A percentile compares a stretch with the other conserved stretches of the same genome.
Conservation (phyloP, 1,140 invertebrate species). For the Anadara kagoshimensis region DNA sequence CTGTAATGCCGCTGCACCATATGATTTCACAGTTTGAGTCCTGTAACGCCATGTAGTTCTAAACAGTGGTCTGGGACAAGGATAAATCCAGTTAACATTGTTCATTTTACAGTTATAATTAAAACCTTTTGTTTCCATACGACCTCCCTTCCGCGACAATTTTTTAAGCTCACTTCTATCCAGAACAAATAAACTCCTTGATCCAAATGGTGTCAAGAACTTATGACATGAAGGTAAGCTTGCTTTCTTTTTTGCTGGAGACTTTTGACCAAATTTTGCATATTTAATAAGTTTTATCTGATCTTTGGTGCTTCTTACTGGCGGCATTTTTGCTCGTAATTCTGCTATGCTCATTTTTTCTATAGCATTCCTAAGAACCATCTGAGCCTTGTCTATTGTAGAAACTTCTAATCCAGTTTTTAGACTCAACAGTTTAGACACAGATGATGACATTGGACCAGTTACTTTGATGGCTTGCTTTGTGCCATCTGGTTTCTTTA, state of each 20-base stretch:
- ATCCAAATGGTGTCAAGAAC: slow-evolving; percentile 60
- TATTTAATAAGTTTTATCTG: slow-evolving; percentile 61
- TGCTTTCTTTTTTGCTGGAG: slow-evolving; percentile 55
- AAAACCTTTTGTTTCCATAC: slow-evolving; percentile 84
- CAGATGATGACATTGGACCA: too few relatives aligned
- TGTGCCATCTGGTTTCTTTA: slow-evolving; percentile 24
- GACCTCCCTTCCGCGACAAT: slow-evolving; percentile 86
- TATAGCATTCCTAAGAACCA: slow-evolving; percentile 57
- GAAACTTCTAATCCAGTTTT: not conserved
- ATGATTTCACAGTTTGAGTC: slow-evolving; percentile 86
- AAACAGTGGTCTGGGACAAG: slow-evolving; percentile 93
- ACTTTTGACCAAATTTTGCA: slow-evolving; percentile 54
- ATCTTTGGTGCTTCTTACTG: slow-evolving; percentile 55
- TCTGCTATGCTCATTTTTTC: slow-evolving; percentile 65
- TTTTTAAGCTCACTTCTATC: slow-evolving; percentile 85
- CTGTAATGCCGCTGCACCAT: slow-evolving; percentile 89
- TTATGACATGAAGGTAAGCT: slow-evolving; percentile 67
- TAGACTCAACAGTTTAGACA: too few relatives aligned
- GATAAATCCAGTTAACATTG: slow-evolving; percentile 89
- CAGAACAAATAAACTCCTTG: slow-evolving; percentile 66
- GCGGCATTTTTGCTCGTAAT: slow-evolving; percentile 64
- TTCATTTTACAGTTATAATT: slow-evolving; percentile 87
- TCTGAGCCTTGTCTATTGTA: slow-evolving; percentile 30
- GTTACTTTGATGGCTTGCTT: slow-evolving; percentile 35
- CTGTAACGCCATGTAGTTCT: slow-evolving; percentile 96